Evolutionary conservation across 2,797 vertebrate species (phyloP).

Genomic region (Percopsis omiscomaycus): DNA sequence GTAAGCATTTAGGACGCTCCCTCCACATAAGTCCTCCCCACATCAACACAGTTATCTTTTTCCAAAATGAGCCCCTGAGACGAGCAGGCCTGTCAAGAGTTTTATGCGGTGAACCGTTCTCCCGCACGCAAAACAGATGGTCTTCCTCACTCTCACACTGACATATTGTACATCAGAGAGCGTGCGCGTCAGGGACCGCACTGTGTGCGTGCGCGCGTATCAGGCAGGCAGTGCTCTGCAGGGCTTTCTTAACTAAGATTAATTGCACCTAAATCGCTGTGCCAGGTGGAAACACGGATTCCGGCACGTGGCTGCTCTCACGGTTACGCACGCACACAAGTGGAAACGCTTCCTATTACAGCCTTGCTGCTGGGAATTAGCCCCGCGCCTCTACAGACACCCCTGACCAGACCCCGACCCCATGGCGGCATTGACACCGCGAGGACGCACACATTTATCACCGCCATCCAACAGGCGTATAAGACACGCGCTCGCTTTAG

Average conservation of each 20-base stretch:
- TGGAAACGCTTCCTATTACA: slow-evolving; percentile 66
- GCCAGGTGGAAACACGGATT: slow-evolving; percentile 69
- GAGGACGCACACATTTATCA: slow-evolving; percentile 71
- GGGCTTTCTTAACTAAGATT: slow-evolving; percentile 80
- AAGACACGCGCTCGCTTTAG: slow-evolving; percentile 38
- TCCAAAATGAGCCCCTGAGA: slow-evolving; percentile 52
- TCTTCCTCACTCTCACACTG: slow-evolving; percentile 22
- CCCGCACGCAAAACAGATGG: slow-evolving; percentile 48
- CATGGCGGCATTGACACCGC: slow-evolving; percentile 70
- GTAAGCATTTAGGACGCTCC: slow-evolving; percentile 13
- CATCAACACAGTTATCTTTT: slow-evolving; percentile 20
- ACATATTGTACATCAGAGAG: neutral
- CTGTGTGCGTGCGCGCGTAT: slow-evolving; percentile 32
- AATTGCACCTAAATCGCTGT: slow-evolving; percentile 79
- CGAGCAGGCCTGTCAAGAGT: slow-evolving; percentile 50
- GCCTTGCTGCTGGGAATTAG: slow-evolving; percentile 65
- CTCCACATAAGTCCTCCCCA: neutral
- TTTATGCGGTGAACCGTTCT: slow-evolving; percentile 59
- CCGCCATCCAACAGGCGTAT: slow-evolving; percentile 47
- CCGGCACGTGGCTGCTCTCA: slow-evolving; percentile 26
- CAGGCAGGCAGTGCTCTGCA: slow-evolving; percentile 53
- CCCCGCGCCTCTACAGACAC: slow-evolving; percentile 61
- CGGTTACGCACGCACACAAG: slow-evolving; percentile 36
- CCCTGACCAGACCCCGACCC: slow-evolving; percentile 61
- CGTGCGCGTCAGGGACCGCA: neutral